These are phyloP conservation scores for Lasaia peninsularis DNA, from an alignment of 1,140 invertebrate genomes.

Conservation along the genomic window DNA sequence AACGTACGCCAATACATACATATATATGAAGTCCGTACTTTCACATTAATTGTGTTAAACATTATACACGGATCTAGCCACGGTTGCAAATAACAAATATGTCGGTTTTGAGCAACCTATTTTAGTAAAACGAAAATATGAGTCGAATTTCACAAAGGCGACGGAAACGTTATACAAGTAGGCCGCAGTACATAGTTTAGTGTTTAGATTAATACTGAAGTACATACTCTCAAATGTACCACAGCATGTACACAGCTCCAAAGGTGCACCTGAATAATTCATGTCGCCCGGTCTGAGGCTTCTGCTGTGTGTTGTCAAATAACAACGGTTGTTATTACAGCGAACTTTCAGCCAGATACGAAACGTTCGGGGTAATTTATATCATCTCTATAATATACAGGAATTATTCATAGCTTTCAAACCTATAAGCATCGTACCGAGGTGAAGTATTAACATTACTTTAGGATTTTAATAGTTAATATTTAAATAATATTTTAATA, in stretches of 20 bases:
- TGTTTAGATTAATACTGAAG: conserved; percentile 10
- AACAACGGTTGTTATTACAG: conserved; percentile 51
- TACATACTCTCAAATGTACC: conserved; percentile 17
- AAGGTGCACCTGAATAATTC: conserved; percentile 46
- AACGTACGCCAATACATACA: too few relatives aligned
- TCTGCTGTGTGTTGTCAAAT: conserved; percentile 35
- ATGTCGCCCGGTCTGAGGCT: conserved; percentile 33
- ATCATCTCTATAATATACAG: background rate
- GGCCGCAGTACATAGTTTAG: background rate
- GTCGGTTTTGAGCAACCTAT: too few relatives aligned
- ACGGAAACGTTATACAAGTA: background rate
- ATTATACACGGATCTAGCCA: too few relatives aligned
- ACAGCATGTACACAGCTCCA: conserved; percentile 14
- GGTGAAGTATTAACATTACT: too few relatives aligned
- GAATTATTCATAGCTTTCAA: too few relatives aligned
- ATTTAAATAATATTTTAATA: too few relatives aligned
- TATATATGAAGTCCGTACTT: too few relatives aligned
- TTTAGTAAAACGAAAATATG: too few relatives aligned
- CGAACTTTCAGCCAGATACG: conserved; percentile 21
- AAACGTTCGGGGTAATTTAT: background rate
- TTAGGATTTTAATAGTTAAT: too few relatives aligned
- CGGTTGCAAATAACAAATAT: background rate
- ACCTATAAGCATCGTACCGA: too few relatives aligned
- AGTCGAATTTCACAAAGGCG: too few relatives aligned
- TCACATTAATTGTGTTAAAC: too few relatives aligned